A percentile compares a stretch with the other conserved stretches of the same genome.
phyloP scores from a whole-genome alignment of 2,888 invertebrate species.

The Orthosia incerta region DNA sequence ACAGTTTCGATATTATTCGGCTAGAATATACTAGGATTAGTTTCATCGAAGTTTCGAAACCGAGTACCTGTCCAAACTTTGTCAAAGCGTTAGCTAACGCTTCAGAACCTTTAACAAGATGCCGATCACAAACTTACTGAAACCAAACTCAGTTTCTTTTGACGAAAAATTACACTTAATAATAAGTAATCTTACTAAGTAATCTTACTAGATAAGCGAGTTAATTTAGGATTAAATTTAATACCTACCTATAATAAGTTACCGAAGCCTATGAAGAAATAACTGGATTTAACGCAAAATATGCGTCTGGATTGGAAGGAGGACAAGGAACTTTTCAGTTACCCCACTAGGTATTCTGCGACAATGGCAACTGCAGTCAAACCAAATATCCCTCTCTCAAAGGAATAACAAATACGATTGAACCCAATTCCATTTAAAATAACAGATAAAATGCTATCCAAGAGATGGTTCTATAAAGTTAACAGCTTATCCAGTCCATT shows the following conservation, averaged over 20 bases:
- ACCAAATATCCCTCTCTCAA: not conserved
- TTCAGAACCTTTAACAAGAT: constrained; percentile 25
- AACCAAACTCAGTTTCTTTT: constrained; percentile 25
- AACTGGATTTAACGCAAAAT: no score
- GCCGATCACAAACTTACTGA: constrained; percentile 41
- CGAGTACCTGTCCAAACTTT: constrained; percentile 52
- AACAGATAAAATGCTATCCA: not conserved
- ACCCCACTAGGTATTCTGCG: not conserved
- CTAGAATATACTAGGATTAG: constrained; percentile 29
- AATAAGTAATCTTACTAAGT: not conserved
- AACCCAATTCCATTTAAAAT: not conserved
- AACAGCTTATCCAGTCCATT: constrained; percentile 36
- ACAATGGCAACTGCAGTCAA: not conserved
- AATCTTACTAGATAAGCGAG: no score
- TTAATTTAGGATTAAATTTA: not conserved
- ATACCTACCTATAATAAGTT: no score
- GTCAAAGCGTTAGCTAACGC: constrained; percentile 28
- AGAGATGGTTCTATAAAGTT: constrained; percentile 13
- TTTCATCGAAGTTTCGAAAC: constrained; percentile 43
- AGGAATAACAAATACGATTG: not conserved
- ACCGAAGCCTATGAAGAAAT: no score
- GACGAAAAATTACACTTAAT: constrained; percentile 7
- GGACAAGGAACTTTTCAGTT: not conserved
- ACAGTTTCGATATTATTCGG: constrained; percentile 36
- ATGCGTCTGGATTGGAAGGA: no score